phyloP scores from a whole-genome alignment of 2,888 invertebrate species.

The Apantesis nais region DNA sequence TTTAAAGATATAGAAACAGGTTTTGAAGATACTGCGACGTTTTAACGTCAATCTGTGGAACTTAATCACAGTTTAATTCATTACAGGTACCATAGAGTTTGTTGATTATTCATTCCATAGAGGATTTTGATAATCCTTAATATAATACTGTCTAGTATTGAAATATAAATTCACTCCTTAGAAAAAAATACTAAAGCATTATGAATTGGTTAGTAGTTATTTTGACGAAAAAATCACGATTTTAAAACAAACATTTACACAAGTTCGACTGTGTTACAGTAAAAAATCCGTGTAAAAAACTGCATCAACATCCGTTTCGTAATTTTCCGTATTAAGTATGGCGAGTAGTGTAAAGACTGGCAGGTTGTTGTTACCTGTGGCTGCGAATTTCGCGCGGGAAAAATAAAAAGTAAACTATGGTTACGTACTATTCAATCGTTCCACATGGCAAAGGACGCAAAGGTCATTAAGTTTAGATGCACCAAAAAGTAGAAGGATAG shows the following conservation, averaged over 20 bases:
- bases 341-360: not conserved
- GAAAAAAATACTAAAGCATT: not conserved
- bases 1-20: slow-evolving; percentile 8
- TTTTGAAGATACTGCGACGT: slow-evolving; percentile 15
- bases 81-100: not conserved
- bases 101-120: not conserved
- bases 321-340: slow-evolving; percentile 10
- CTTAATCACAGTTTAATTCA: not conserved
- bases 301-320: slow-evolving; percentile 15
- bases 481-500: too few species aligned
- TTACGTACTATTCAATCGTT: not conserved
- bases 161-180: not conserved
- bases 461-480: not conserved
- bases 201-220: not conserved
- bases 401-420: not conserved
- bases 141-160: not conserved
- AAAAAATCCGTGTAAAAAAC: slow-evolving; percentile 14
- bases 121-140: not conserved
- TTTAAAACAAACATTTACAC: slow-evolving; percentile 19
- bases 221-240: slow-evolving; percentile 12
- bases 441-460: not conserved
- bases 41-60: slow-evolving; percentile 10
- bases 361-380: not conserved
- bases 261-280: slow-evolving; percentile 4
- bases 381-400: not conserved